These are phyloP conservation scores for Oncorhynchus mykiss DNA, from an alignment of 2,113 vertebrate species.

Conservation along the genomic window DNA sequence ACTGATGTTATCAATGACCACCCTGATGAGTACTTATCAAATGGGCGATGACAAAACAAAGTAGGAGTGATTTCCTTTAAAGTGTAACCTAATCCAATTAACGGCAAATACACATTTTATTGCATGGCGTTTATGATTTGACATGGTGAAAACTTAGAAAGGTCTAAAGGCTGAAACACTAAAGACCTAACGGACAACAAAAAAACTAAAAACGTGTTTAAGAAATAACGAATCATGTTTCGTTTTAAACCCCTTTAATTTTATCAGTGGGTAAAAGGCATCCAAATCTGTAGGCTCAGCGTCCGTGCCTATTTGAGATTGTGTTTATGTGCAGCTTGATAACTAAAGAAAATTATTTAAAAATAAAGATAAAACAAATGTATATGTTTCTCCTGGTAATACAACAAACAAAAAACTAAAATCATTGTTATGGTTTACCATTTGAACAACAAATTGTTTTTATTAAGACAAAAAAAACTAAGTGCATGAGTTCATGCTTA, in stretches of 20 bases:
- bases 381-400: constrained; percentile 53
- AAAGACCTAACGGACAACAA: too few relatives aligned
- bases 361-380: constrained; percentile 56
- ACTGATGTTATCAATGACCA: neutral
- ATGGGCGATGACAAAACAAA: too few relatives aligned
- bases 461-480: constrained; percentile 32
- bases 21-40: constrained; percentile 28
- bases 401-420: constrained; percentile 55
- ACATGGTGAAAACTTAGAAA: too few relatives aligned
- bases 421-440: constrained; percentile 66
- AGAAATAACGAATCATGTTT: constrained; percentile 49
- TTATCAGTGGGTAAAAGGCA: constrained; percentile 79
- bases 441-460: constrained; percentile 44
- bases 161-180: too few relatives aligned
- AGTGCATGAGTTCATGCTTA: constrained; percentile 59
- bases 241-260: constrained; percentile 77
- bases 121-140: neutral
- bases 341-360: constrained; percentile 50
- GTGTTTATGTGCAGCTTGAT: constrained; percentile 75
- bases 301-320: constrained; percentile 54
- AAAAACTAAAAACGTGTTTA: too few relatives aligned
- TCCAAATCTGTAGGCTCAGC: constrained; percentile 60
- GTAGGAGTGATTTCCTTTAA: neutral
- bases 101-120: neutral
- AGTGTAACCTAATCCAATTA: neutral